A percentile compares a stretch with the other conserved stretches of the same genome.
Conservation (phyloP, 2,888 invertebrate species). For the Hyalella azteca region DNA sequence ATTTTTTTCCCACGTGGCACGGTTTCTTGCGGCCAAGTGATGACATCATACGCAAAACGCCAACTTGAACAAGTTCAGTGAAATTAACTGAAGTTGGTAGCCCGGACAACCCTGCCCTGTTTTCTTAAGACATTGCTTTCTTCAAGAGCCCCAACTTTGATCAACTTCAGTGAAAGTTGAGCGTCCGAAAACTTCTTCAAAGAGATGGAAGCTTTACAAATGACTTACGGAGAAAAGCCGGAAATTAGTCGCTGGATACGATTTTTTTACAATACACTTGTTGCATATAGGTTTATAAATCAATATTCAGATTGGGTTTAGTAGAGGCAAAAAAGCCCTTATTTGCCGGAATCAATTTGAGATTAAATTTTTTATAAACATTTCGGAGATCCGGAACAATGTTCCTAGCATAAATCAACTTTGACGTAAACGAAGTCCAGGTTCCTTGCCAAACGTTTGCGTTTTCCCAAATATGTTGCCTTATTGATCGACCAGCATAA, state of each 20-base stretch:
- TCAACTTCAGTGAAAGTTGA: slow-evolving; percentile 27
- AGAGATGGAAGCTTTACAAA: slow-evolving; percentile 28
- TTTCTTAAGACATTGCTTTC: slow-evolving; percentile 30
- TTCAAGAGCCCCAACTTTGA: slow-evolving; percentile 26
- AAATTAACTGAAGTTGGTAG: slow-evolving; percentile 30
- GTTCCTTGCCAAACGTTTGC: too few relatives aligned
- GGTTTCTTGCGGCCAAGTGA: slow-evolving; percentile 2
- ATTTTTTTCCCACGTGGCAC: neutral
- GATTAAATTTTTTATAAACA: too few relatives aligned
- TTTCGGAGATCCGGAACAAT: too few relatives aligned
- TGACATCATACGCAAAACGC: slow-evolving; percentile 19
- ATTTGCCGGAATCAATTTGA: too few relatives aligned
- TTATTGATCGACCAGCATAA: too few relatives aligned
- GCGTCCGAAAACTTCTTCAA: slow-evolving; percentile 25
- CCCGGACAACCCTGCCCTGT: slow-evolving; percentile 17
- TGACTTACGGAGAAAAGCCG: slow-evolving; percentile 15
- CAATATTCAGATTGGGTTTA: too few relatives aligned
- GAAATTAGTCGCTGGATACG: slow-evolving; percentile 9
- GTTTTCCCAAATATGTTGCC: too few relatives aligned
- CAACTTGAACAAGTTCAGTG: slow-evolving; percentile 19
- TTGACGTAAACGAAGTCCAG: too few relatives aligned
- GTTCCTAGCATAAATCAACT: too few relatives aligned
- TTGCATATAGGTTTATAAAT: too few relatives aligned
- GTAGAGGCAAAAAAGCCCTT: too few relatives aligned
- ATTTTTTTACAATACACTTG: neutral